Percentiles rank a stretch among this genome's conserved stretches.
Conservation (phyloP, 2,797 vertebrate species). For the Acanthopagrus latus region DNA sequence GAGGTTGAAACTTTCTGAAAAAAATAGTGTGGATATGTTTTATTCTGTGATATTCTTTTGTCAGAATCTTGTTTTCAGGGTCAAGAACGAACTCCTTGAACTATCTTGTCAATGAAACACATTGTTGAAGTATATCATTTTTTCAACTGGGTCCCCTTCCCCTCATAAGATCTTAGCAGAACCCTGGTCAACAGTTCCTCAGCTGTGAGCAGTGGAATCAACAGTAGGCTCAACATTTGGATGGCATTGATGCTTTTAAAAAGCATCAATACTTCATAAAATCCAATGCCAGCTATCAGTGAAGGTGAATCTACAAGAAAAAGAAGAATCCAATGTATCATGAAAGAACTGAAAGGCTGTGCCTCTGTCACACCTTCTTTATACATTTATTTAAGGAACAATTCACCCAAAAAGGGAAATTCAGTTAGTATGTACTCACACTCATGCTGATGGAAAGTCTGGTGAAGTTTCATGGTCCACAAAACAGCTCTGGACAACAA, state of each 20-base stretch:
- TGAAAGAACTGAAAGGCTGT: neutral
- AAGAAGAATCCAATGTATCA: too few relatives aligned
- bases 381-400: too few relatives aligned
- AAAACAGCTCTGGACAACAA: too few relatives aligned
- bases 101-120: neutral
- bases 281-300: neutral
- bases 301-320: neutral
- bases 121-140: neutral
- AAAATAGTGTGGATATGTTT: neutral
- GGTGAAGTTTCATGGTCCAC: too few relatives aligned
- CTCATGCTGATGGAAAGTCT: too few relatives aligned
- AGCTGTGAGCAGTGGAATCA: too few relatives aligned
- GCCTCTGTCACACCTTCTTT: neutral
- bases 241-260: neutral
- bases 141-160: neutral
- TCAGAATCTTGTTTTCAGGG: neutral
- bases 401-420: too few relatives aligned
- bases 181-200: neutral
- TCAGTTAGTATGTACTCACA: too few relatives aligned
- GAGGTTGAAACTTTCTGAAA: neutral
- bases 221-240: neutral
- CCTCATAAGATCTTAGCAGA: neutral
- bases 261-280: neutral
- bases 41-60: neutral
- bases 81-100: too few relatives aligned